Base-by-base conservation (phyloP, 1,140 invertebrate genomes). In the Temnothorax nylanderi region DNA sequence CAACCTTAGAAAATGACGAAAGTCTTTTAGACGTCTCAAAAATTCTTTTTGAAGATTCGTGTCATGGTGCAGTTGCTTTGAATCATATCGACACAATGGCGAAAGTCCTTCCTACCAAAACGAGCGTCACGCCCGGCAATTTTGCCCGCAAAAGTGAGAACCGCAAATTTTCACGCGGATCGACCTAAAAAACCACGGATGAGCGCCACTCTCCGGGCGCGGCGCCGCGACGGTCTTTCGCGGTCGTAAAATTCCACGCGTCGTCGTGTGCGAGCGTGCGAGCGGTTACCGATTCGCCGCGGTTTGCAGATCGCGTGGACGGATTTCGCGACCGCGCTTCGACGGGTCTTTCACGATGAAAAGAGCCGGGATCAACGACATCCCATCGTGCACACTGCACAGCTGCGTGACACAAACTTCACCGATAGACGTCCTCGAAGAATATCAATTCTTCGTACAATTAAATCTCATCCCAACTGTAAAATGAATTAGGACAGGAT, bases 261-360 rank as follows among this genome's bases (percentile, higher is more conserved):
- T 34, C 56, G 41, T 34, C 65, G 58, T 62, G n/a, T 58, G 64
- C 49, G 65, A 69, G 65, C 62, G 64, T 77, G 49, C 44, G 54
- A 84, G 80, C 69, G 69, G 80, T 84, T 84, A 84, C 54, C 80
- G 80, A 84, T 84, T 84, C 80, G 80, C 69, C 80, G 67, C n/a
- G 80, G 80, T 75, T 84, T 74, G 80, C 69, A 49, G 80, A 75
- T 84, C 80, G 80, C 67, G 16, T 51, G 77, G 64, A 80, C 44
- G 54, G 41, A 21, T 44, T 21, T 21, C 47, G 49, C 64, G 69
- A 75, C 80, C 80, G 44, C 69, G n/a, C 69, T 47, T 84, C 54
- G 69, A 82, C 80, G 80, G 16, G 21, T 34, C 54, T 74, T 58
- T 34, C 54, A 18, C 13, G 41, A 13, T 13, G 69, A 75, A 84